phyloP scores from a whole-genome alignment of 1,140 invertebrate species.

The Tetramorium parvispinum region DNA sequence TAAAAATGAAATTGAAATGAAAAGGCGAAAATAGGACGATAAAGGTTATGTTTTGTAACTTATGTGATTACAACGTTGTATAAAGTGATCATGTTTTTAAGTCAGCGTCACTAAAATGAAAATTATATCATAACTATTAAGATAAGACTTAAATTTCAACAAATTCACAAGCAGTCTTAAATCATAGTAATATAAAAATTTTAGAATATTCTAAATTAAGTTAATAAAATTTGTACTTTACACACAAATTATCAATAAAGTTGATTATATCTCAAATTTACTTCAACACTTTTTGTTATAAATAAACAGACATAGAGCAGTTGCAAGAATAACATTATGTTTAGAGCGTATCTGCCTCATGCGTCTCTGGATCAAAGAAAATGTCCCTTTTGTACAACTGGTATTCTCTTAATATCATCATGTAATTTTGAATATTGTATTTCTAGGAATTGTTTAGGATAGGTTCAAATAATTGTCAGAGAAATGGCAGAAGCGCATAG shows the following conservation, averaged over 20 bases:
- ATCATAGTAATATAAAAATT: no score
- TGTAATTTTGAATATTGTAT: background rate
- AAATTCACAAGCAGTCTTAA: no score
- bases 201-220: no score
- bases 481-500: background rate
- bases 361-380: background rate
- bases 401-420: background rate
- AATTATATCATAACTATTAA: background rate
- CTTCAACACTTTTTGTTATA: background rate
- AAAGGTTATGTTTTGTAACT: background rate
- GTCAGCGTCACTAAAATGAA: background rate
- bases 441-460: background rate
- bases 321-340: no score
- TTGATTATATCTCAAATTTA: no score
- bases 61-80: background rate
- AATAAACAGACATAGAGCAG: no score
- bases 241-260: background rate
- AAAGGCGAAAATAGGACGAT: background rate
- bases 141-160: no score
- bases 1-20: background rate
- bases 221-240: background rate
- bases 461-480: background rate
- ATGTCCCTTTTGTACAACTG: background rate
- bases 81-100: background rate
- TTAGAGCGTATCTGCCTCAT: no score